Percentiles rank a stretch among this genome's conserved stretches.
These are phyloP conservation scores for Enteromius trimaculatus DNA, from an alignment of 2,797 vertebrate genomes.

Conservation along the genomic window DNA sequence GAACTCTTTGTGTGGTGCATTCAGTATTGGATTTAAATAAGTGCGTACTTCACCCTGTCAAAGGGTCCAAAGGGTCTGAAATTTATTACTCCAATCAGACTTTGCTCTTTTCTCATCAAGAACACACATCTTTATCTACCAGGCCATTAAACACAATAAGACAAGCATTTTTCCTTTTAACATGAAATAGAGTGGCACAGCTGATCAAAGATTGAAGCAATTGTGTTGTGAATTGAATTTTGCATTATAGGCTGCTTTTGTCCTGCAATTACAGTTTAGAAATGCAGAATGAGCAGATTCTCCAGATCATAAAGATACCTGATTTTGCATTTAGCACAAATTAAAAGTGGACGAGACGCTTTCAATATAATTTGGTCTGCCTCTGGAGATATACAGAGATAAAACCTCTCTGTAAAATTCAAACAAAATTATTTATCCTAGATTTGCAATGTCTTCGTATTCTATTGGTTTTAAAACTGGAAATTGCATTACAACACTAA, in stretches of 20 bases:
- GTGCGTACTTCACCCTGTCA: not conserved
- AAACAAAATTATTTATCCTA: not conserved
- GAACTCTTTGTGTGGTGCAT: constrained; percentile 18
- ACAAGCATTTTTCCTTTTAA: constrained; percentile 13
- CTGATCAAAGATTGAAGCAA: constrained; percentile 10
- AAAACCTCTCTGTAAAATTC: not conserved
- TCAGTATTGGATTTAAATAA: constrained; percentile 18
- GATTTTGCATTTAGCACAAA: not conserved
- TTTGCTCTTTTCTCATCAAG: constrained; percentile 35
- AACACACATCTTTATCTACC: constrained; percentile 34
- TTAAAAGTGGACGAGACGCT: not conserved
- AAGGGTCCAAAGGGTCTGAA: constrained; percentile 23
- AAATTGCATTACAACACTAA: constrained; percentile 5
- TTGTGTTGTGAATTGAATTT: constrained; percentile 1
- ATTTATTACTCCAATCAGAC: constrained; percentile 48
- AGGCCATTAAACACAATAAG: constrained; percentile 29
- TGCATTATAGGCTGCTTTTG: constrained; percentile 22
- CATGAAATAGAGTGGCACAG: constrained; percentile 5
- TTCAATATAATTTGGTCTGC: not conserved
- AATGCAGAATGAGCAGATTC: not conserved
- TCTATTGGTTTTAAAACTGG: constrained; percentile 13
- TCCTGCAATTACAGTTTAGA: constrained; percentile 7
- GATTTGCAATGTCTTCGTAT: not conserved
- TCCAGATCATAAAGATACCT: not conserved
- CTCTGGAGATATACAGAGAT: not conserved